Conservation (phyloP, 2,797 vertebrate genomes). For the Eidolon dupreanum region DNA sequence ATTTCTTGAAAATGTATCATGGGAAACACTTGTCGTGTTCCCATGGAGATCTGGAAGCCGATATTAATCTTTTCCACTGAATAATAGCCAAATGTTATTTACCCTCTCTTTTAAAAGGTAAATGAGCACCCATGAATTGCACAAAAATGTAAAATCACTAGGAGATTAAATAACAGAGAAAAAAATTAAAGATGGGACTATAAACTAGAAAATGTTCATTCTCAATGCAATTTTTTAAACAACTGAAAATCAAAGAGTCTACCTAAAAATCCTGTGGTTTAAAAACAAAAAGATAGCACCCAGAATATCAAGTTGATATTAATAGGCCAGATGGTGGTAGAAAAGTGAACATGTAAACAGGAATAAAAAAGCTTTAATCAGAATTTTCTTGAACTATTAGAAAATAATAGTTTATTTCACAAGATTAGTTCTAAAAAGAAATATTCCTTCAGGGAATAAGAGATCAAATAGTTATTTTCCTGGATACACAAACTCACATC, state of each 20-base stretch:
- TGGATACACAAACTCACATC: neutral
- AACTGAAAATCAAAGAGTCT: neutral
- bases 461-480: neutral
- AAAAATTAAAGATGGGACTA: neutral
- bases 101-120: neutral
- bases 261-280: neutral
- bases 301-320: neutral
- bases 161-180: neutral
- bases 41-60: constrained; percentile 62
- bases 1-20: constrained; percentile 59
- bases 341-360: neutral
- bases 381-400: neutral
- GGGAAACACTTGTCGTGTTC: constrained; percentile 53
- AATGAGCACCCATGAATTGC: neutral
- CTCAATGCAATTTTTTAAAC: neutral
- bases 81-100: constrained; percentile 37
- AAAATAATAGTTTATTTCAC: neutral
- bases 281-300: neutral
- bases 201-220: neutral
- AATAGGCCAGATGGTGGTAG: neutral
- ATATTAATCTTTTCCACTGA: constrained; percentile 20
- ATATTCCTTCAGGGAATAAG: neutral
- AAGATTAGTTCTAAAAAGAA: neutral
- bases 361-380: constrained; percentile 24
- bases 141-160: constrained; percentile 8